Percentiles rank a stretch among this genome's conserved stretches.
Evolutionary conservation across 2,113 vertebrate species (phyloP).

Genomic region (Hirundichthys speculiger): DNA sequence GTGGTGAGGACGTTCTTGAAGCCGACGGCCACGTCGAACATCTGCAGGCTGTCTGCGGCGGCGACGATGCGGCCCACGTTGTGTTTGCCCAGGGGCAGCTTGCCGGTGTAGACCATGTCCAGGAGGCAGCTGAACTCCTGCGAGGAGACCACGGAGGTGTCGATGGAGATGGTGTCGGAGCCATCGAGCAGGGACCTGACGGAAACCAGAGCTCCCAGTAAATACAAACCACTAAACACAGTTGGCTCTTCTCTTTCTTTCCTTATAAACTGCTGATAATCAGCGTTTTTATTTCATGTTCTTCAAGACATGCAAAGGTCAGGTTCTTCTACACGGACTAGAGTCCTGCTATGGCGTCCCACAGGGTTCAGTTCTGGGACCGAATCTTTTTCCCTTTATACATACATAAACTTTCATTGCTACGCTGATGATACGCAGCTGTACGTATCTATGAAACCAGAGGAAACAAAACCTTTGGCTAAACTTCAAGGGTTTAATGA

Average conservation of each 20-base stretch:
- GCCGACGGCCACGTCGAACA: slow-evolving; percentile 91
- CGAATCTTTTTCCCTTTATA: too few relatives aligned
- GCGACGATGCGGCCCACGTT: slow-evolving; percentile 86
- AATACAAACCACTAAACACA: background rate
- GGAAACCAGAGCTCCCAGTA: background rate
- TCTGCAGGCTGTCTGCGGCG: slow-evolving; percentile 89
- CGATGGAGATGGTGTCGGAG: slow-evolving; percentile 87
- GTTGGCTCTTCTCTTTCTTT: background rate
- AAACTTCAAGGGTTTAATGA: too few relatives aligned
- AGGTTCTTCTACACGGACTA: too few relatives aligned
- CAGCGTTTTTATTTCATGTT: too few relatives aligned
- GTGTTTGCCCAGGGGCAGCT: slow-evolving; percentile 86
- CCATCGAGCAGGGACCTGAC: slow-evolving; percentile 81
- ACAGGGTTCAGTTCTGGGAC: too few relatives aligned
- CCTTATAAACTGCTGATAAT: too few relatives aligned
- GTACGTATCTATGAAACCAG: too few relatives aligned
- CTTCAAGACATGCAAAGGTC: too few relatives aligned
- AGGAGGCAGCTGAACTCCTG: slow-evolving; percentile 88
- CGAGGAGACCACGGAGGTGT: slow-evolving; percentile 83
- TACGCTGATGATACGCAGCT: too few relatives aligned
- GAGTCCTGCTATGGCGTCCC: too few relatives aligned
- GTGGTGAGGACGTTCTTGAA: slow-evolving; percentile 87
- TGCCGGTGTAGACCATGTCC: slow-evolving; percentile 89
- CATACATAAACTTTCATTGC: too few relatives aligned
- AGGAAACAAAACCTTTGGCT: too few relatives aligned